A percentile compares a stretch with the other conserved stretches of the same genome.
Conservation (phyloP, 2,113 vertebrate species). For the Tragelaphus strepsiceros region DNA sequence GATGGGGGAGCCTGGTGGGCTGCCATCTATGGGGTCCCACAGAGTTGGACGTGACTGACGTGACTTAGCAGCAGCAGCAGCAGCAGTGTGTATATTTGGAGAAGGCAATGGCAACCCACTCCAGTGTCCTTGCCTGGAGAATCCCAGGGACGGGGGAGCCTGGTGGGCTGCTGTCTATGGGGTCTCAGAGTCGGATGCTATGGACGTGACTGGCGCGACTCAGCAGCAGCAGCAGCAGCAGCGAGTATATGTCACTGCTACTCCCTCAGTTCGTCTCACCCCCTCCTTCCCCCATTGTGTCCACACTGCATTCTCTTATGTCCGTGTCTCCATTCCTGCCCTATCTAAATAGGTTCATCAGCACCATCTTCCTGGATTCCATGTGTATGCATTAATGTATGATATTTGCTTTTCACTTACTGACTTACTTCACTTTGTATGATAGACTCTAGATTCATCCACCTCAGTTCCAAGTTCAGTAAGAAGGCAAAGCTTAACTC, state of each 20-base stretch:
- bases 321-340: not conserved
- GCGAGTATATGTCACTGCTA: not conserved
- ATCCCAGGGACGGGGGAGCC: too few relatives aligned
- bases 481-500: not conserved
- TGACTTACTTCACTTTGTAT: not conserved
- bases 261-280: not conserved
- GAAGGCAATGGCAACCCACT: too few relatives aligned
- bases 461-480: not conserved
- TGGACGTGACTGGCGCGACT: accelerated
- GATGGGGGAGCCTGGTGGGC: too few relatives aligned
- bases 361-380: not conserved
- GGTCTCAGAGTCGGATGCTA: too few relatives aligned
- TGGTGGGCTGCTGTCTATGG: too few relatives aligned
- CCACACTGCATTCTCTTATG: not conserved
- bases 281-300: not conserved
- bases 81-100: not conserved
- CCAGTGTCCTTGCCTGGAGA: too few relatives aligned
- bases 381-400: not conserved
- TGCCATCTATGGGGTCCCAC: too few relatives aligned
- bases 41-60: accelerated
- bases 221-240: not conserved
- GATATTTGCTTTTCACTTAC: not conserved
- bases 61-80: too few relatives aligned
- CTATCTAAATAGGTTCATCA: not conserved
- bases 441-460: not conserved